Evolutionary conservation across 2,888 invertebrate species (phyloP), one percentile per base, ranked within the genome.

Genomic region (Halictus quadricinctus): DNA sequence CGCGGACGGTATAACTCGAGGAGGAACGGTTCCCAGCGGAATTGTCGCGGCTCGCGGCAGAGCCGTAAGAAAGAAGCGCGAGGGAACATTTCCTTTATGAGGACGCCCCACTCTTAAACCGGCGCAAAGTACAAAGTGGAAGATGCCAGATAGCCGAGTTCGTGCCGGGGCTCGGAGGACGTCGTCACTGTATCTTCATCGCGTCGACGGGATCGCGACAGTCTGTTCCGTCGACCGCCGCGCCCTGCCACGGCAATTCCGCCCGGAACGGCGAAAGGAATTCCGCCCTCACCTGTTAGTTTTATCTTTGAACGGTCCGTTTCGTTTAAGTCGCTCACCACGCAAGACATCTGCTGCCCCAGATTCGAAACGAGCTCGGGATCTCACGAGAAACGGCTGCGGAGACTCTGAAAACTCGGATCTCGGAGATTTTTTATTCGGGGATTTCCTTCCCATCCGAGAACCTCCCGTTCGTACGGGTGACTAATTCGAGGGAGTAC

Each of bases 111-210:
- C 78, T 81, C 83, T 87, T 81, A 81, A 64, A 82, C 88, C 86
- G 79, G 72, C 72, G 87, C 76, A 70, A 70, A 79, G 85, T 88
- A 90, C 89, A 90, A 90, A 90, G 86, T 88, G 88, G 85, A 85
- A 90, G 91, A 91, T 90, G 85, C 84, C 79, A 89, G 89, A 91
- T 89, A 87, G 86, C 64, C n/a, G 79, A 60, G 50, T 76, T 72
- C 46, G 64, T 75, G 58, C 36, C 25, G 50, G 74, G 66, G 13
- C 29, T 58, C 72, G 85, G 80, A 18, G 84, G 79, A 82, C 79
- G 77, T 88, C 88, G 86, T 84, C 69, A 21, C 50, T 88, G 87
- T 85, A 87, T 89, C 90, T 91, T 91, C 91, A 83, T 91, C 88
- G 85, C 86, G 89, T 90, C 90, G 86, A 83, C 79, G 74, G 43